Base-by-base conservation (phyloP, 2,888 invertebrate species). In the Dugesia japonica region DNA sequence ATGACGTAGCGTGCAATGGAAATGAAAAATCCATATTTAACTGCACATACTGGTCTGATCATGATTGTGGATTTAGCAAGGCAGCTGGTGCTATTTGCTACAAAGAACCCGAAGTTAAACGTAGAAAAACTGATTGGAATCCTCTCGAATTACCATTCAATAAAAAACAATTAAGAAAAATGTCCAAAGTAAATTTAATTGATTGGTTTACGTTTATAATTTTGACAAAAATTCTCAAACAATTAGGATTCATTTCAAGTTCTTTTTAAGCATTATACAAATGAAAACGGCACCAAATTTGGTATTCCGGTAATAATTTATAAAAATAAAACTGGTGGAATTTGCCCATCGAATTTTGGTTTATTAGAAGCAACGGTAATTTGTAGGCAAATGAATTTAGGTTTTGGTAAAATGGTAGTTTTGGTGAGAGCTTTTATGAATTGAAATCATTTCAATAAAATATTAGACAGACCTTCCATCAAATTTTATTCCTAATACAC, bases 21-120 rank as follows among this genome's bases (percentile, higher is more conserved):
- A 72, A 4, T 1, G 72, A 72, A 23, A 72, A 27, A 23, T 28
- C 28, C 13, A 72, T 72, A 4, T 28, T 31, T n/a, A 72, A 72
- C 26, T 72, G 72, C 23, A 72, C 72, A 72, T 72, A n/a, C n/a
- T 27, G 31, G 28, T 72, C 31, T 7, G 72, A 72, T 20, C 72
- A 72, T 27, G 72, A 72, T n/a, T 72, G 72, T 27, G 28, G 26
- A 28, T n/a, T 23, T 4, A 15, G 72, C 1, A 31, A 72, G n/a
- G 23, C n/a, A 28, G 72, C 72, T 1, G 72, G 72, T 27, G 72
- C 31, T 1, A 72, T 72, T 20, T 72, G 72, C n/a, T 28, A 28
- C 23, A 27, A 72, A 72, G 28, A 27, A 72, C 28, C 72, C 7
- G 31, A 72, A 72, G 56, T 56, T 13, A 72, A 72, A 31, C 72